Base-by-base conservation (phyloP, 2,888 invertebrate species). In the Apamea crenata region DNA sequence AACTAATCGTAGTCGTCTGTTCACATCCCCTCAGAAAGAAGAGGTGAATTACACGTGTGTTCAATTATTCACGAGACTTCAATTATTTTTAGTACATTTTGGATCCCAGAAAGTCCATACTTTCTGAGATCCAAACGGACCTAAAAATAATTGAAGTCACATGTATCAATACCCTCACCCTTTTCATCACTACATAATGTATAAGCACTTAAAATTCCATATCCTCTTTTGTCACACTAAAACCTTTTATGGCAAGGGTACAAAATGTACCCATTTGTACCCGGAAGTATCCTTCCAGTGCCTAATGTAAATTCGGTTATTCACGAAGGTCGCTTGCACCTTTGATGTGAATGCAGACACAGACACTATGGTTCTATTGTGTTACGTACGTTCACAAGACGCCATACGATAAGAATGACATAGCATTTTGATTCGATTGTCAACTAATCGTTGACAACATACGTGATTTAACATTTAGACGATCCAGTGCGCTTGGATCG, bases 231-330 rank as follows among this genome's bases (percentile, higher is more conserved):
- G 53, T 70, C 63, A 70, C 3, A 32, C 16, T 21, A 14, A 25
- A 25, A 56, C 32, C 21, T 29, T 63, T 80, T 44, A 44, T 63
- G 53, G 10, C 61, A 78, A 78, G 44, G 53, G 32, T 53, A 29
- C n/a, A 32, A 29, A 18, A 36, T 68, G 21, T 50, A 40, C 2
- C 50, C 50, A 70, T 80, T 78, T 70, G 21, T 63, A 32, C n/a
- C n/a, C 63, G 53, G 61, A 78, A 16, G 21, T 12, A 25, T 53
- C 44, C 44, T 7, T 44, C 8, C 32, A 72, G 47, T 56, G 53
- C 44, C 5, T 18, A 32, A 16, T 1, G 21, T 56, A 63, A 71
- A 36, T n/a, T 32, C 16, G 5, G 10, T 63, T 63, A 50, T 40
- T 40, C 40, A 40, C 40, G 7, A 40, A 40, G 40, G 40, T 40